Conservation (phyloP, 1,140 invertebrate species). For the Aculops lycopersici region DNA sequence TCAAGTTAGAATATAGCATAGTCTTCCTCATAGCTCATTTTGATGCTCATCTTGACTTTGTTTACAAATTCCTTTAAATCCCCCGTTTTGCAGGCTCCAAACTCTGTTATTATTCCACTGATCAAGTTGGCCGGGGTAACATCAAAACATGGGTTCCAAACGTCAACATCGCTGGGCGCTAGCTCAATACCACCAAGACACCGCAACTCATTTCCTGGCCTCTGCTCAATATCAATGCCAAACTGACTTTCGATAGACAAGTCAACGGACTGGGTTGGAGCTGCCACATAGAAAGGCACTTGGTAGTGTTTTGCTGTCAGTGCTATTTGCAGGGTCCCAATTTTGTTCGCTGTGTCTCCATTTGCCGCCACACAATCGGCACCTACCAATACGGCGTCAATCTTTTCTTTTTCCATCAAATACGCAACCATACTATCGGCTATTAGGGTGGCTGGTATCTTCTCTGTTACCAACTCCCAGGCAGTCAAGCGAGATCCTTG, state of each 20-base stretch:
- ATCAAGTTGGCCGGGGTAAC: slow-evolving; percentile 78
- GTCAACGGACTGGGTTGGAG: slow-evolving; percentile 70
- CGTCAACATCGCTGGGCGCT: slow-evolving; percentile 55
- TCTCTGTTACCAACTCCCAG: slow-evolving; percentile 69
- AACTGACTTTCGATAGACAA: slow-evolving; percentile 37
- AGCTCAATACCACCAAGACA: slow-evolving; percentile 43
- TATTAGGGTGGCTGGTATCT: slow-evolving; percentile 63
- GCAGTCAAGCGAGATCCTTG: slow-evolving; percentile 80
- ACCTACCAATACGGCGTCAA: slow-evolving; percentile 23
- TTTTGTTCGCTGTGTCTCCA: slow-evolving; percentile 97
- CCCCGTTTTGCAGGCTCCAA: slow-evolving; percentile 38
- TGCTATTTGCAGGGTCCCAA: slow-evolving; percentile 81
- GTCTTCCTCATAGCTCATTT: too few species aligned
- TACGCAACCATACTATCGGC: slow-evolving; percentile 80
- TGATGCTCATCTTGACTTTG: too few species aligned
- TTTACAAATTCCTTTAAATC: slow-evolving; percentile 13
- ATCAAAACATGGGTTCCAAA: slow-evolving; percentile 98
- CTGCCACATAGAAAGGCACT: slow-evolving; percentile 81
- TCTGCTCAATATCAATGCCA: slow-evolving; percentile 67
- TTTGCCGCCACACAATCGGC: slow-evolving; percentile 49
- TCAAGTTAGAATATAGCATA: too few species aligned
- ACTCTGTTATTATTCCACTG: slow-evolving; percentile 76
- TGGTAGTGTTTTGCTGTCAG: slow-evolving; percentile 58
- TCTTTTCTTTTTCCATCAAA: slow-evolving; percentile 32
- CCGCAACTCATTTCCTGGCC: slow-evolving; percentile 60